phyloP scores from a whole-genome alignment of 2,113 vertebrate species.

The Rissa tridactyla region DNA sequence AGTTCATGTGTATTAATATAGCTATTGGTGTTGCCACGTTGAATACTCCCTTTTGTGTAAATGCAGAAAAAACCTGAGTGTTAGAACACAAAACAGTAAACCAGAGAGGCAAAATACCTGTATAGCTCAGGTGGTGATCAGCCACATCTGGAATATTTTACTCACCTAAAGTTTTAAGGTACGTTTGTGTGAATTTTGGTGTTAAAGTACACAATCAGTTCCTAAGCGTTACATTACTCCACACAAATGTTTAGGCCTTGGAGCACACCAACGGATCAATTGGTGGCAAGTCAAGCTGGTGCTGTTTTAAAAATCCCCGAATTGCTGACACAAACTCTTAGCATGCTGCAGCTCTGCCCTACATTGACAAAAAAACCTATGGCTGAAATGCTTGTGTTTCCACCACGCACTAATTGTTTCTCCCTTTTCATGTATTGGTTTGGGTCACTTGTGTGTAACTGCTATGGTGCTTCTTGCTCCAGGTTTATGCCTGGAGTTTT shows the following conservation, averaged over 20 bases:
- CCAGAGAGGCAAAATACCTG: background rate
- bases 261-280: background rate
- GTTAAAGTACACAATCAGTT: background rate
- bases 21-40: background rate
- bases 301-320: background rate
- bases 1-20: background rate
- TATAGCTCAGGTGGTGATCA: background rate
- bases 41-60: background rate
- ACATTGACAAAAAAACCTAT: background rate
- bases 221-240: background rate
- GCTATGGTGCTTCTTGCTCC: background rate
- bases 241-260: background rate
- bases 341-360: background rate
- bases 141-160: background rate
- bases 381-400: background rate
- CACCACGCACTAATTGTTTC: background rate
- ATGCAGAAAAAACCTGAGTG: background rate
- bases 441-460: background rate
- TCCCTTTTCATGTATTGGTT: background rate
- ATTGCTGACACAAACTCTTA: background rate
- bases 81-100: background rate
- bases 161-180: background rate
- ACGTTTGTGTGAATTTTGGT: background rate
- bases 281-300: background rate
- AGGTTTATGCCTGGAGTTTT: background rate